phyloP scores from a whole-genome alignment of 2,888 invertebrate genomes.

The Drosophila silvestris region DNA sequence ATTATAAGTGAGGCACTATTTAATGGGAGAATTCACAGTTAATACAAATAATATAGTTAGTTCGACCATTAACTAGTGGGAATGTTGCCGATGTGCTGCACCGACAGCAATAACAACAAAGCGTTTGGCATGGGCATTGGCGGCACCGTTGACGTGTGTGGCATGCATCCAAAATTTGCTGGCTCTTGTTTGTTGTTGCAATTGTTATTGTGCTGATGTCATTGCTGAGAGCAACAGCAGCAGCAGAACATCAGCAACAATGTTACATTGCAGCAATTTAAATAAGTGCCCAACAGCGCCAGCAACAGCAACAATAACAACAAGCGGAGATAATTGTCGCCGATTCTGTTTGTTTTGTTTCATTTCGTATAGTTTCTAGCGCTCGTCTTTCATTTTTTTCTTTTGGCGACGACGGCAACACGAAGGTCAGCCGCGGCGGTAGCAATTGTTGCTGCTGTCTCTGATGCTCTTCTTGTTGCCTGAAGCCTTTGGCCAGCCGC shows the following conservation, averaged over 20 bases:
- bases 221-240: slow-evolving; percentile 34
- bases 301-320: slow-evolving; percentile 24
- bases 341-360: slow-evolving; percentile 57
- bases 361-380: slow-evolving; percentile 59
- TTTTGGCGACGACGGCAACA: slow-evolving; percentile 63
- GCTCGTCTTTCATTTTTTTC: slow-evolving; percentile 59
- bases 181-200: slow-evolving; percentile 37
- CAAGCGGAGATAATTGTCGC: slow-evolving; percentile 65
- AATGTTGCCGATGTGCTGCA: slow-evolving; percentile 25
- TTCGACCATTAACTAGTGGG: not conserved
- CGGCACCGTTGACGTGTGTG: slow-evolving; percentile 65
- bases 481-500: slow-evolving; percentile 73
- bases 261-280: slow-evolving; percentile 66
- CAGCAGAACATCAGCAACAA: slow-evolving; percentile 30
- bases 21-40: too few species aligned
- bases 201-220: slow-evolving; percentile 30
- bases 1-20: not conserved
- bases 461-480: slow-evolving; percentile 31
- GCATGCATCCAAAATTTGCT: slow-evolving; percentile 71
- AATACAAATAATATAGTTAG: not conserved
- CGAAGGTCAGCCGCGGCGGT: slow-evolving; percentile 59
- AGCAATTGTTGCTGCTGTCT: slow-evolving; percentile 48
- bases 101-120: slow-evolving; percentile 14
- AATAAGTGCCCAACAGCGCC: slow-evolving; percentile 69
- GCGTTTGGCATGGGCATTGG: slow-evolving; percentile 15